phyloP scores from a whole-genome alignment of 2,888 invertebrate genomes.

The Antheraea yamamai region DNA sequence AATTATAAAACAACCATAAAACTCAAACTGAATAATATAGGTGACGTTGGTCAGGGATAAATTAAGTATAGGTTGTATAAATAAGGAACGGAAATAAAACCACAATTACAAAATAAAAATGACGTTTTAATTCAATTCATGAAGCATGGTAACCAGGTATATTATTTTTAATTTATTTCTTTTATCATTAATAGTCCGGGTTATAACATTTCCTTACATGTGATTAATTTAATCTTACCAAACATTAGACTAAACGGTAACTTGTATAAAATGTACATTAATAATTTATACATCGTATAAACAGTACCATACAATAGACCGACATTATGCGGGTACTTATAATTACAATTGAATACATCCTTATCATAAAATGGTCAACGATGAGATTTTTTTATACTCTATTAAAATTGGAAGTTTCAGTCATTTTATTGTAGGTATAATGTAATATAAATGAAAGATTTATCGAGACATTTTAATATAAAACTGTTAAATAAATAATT shows the following conservation, averaged over 20 bases:
- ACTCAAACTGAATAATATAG: too few species aligned
- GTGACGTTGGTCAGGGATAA: too few species aligned
- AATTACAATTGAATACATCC: slow-evolving; percentile 66
- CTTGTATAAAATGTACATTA: slow-evolving; percentile 79
- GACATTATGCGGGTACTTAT: slow-evolving; percentile 54
- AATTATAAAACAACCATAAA: too few species aligned
- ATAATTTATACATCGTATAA: slow-evolving; percentile 58
- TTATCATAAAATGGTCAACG: slow-evolving; percentile 69
- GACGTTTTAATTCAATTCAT: slow-evolving; percentile 80
- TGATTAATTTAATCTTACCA: slow-evolving; percentile 71
- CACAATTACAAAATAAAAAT: slow-evolving; percentile 78
- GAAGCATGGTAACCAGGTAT: slow-evolving; percentile 82
- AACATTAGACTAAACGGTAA: slow-evolving; percentile 79
- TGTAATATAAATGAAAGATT: background rate
- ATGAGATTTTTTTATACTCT: slow-evolving; percentile 69
- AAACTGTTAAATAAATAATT: too few species aligned
- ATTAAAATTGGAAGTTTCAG: slow-evolving; percentile 62
- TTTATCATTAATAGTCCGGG: slow-evolving; percentile 58
- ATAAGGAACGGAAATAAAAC: slow-evolving; percentile 51
- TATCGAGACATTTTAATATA: background rate
- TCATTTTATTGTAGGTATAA: slow-evolving; percentile 35
- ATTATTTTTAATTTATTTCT: slow-evolving; percentile 70
- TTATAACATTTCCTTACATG: slow-evolving; percentile 75
- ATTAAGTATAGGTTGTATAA: background rate
- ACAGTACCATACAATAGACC: slow-evolving; percentile 65